phyloP scores from a whole-genome alignment of 2,888 invertebrate genomes.

The Trissolcus brochymenae region DNA sequence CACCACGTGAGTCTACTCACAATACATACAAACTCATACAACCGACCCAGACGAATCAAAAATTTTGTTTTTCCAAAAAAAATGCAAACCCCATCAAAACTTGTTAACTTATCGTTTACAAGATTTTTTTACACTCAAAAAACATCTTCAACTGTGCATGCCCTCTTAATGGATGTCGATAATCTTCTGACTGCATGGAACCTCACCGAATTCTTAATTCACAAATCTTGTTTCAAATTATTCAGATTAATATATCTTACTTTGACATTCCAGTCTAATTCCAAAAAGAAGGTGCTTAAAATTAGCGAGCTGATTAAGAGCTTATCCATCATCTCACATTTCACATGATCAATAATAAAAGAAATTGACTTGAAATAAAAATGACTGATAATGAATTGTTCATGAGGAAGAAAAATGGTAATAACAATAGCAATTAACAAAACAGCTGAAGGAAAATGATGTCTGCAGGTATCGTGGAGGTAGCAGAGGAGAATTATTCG shows the following conservation, averaged over 20 bases:
- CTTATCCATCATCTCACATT: no score
- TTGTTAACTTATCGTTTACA: conserved; percentile 11
- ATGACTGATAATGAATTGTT: neutral
- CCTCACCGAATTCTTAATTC: conserved; percentile 11
- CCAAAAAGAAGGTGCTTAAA: no score
- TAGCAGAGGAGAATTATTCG: conserved; percentile 80
- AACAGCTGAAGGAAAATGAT: neutral
- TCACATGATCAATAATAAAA: no score
- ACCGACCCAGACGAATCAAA: neutral
- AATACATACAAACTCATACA: conserved; percentile 59
- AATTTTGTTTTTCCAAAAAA: conserved; percentile 5
- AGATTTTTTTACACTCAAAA: conserved; percentile 1
- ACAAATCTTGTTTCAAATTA: no score
- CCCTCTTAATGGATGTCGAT: conserved; percentile 53
- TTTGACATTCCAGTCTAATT: no score
- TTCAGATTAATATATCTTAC: conserved; percentile 3
- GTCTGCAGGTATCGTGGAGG: conserved; percentile 76
- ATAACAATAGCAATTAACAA: neutral
- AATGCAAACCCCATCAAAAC: conserved; percentile 10
- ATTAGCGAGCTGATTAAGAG: no score
- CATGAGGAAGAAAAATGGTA: neutral
- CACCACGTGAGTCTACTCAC: conserved; percentile 75
- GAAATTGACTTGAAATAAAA: no score
- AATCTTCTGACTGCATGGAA: conserved; percentile 46
- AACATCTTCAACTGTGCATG: conserved; percentile 56